These are phyloP conservation scores for Macrophya alboannulata DNA, from an alignment of 2,888 invertebrate genomes.

Conservation along the genomic window DNA sequence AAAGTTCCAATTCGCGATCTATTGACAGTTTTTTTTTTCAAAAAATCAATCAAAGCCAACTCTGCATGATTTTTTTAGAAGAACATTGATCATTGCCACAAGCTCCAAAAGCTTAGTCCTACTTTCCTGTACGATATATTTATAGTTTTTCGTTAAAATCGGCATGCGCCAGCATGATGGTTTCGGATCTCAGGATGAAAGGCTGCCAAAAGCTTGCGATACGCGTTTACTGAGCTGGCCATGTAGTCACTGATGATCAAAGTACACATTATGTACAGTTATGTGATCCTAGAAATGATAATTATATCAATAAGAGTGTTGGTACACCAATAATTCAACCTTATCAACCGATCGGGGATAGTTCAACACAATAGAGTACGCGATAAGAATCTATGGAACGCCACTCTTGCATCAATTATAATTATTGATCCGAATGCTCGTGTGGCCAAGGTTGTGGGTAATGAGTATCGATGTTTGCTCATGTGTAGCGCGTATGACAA, in stretches of 20 bases:
- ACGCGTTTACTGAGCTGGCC: too few species aligned
- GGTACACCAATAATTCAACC: not conserved
- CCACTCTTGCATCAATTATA: not conserved
- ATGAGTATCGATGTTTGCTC: conserved; percentile 11
- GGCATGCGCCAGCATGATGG: too few species aligned
- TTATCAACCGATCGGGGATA: not conserved
- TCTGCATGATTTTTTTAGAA: too few species aligned
- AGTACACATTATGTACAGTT: not conserved
- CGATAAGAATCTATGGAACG: not conserved
- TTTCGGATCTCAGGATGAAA: too few species aligned
- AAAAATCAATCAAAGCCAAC: too few species aligned
- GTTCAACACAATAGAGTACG: not conserved
- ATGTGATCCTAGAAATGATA: not conserved
- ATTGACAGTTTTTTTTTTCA: too few species aligned
- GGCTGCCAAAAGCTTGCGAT: too few species aligned
- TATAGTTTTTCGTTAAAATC: too few species aligned
- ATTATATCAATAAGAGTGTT: not conserved
- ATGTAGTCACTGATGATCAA: not conserved
- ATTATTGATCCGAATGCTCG: not conserved
- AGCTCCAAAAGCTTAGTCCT: too few species aligned
- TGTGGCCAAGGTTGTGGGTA: not conserved
- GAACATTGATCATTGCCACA: too few species aligned
- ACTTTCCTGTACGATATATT: too few species aligned
- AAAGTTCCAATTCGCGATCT: too few species aligned
- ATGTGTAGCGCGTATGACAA: not conserved